These are phyloP conservation scores for Oophaga pumilio DNA, from an alignment of 2,113 vertebrate genomes.

Conservation along the genomic window DNA sequence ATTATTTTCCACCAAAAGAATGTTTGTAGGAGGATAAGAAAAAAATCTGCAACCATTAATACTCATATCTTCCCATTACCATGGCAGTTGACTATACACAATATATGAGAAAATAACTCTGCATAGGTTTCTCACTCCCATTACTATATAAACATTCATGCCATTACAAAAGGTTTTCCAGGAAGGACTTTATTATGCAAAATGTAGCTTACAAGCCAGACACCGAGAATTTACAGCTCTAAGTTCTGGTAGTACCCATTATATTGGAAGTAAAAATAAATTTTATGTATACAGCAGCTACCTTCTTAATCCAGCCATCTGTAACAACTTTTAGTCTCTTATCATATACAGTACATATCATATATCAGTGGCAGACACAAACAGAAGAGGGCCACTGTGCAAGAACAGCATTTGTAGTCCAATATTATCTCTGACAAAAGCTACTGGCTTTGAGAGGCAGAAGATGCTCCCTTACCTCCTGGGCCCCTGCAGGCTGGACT, in stretches of 20 bases:
- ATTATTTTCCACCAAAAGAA: constrained; percentile 25
- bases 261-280: not conserved
- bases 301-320: not conserved
- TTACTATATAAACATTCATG: constrained; percentile 13
- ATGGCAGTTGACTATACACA: not conserved
- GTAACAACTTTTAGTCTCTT: not conserved
- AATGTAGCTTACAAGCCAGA: not conserved
- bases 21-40: not conserved
- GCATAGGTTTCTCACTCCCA: not conserved
- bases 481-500: too few relatives aligned
- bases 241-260: not conserved
- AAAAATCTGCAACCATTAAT: not conserved
- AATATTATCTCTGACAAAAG: too few relatives aligned
- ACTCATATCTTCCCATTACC: constrained; percentile 5
- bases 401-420: too few relatives aligned
- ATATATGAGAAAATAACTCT: constrained; percentile 4
- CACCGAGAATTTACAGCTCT: constrained; percentile 5
- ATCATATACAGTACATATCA: not conserved
- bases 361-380: too few relatives aligned
- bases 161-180: constrained; percentile 16
- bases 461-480: too few relatives aligned
- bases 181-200: not conserved
- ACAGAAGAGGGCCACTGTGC: too few relatives aligned
- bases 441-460: too few relatives aligned
- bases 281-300: not conserved